These are phyloP conservation scores for Lamellibrachia columna DNA, from an alignment of 2,888 invertebrate genomes.

Conservation along the genomic window DNA sequence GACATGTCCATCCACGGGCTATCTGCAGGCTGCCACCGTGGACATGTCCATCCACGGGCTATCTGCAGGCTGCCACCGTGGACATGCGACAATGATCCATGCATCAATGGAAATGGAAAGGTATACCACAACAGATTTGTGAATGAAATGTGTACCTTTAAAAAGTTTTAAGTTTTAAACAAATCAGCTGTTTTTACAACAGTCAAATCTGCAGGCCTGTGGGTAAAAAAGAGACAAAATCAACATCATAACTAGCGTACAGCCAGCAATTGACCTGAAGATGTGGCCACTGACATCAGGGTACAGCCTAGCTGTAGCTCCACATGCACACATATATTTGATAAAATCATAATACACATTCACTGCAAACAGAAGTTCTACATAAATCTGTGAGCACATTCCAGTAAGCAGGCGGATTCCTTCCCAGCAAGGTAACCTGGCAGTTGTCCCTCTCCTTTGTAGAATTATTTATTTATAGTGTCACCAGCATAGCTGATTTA, in stretches of 20 bases:
- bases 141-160: too few species aligned
- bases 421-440: background rate
- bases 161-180: too few species aligned
- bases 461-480: background rate
- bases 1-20: too few species aligned
- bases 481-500: background rate
- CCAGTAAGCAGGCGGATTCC: background rate
- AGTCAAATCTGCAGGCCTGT: background rate
- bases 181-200: background rate
- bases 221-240: background rate
- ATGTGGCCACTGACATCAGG: background rate
- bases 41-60: too few species aligned
- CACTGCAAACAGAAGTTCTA: background rate
- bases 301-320: background rate
- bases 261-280: background rate
- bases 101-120: too few species aligned
- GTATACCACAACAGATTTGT: too few species aligned
- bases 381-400: conserved; percentile 7
- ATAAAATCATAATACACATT: background rate
- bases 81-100: too few species aligned
- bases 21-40: too few species aligned
- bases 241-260: background rate
- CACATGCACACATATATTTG: background rate
- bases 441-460: background rate
- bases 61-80: too few species aligned